A percentile compares a stretch with the other conserved stretches of the same genome.
Evolutionary conservation across 2,113 vertebrate species (phyloP).

Genomic region (Aphyosemion australe): DNA sequence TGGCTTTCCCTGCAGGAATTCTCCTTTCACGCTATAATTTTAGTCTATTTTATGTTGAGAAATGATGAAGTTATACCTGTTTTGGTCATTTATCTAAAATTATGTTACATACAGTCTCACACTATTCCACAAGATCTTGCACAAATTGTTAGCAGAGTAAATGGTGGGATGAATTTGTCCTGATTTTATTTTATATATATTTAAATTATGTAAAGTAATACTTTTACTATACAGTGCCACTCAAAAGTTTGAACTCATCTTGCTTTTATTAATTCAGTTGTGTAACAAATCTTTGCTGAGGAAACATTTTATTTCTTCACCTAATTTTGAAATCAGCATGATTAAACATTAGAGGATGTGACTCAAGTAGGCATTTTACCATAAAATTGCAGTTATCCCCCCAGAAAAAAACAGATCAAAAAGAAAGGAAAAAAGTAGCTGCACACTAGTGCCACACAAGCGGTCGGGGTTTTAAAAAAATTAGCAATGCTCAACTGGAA

Average conservation of each 20-base stretch:
- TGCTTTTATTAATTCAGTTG: too few relatives aligned
- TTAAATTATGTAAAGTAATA: neutral
- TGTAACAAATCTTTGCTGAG: too few relatives aligned
- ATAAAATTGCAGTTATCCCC: slow-evolving; percentile 66
- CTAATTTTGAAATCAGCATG: slow-evolving; percentile 51
- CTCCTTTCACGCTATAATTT: too few relatives aligned
- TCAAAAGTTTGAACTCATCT: neutral
- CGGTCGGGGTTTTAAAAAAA: slow-evolving; percentile 78
- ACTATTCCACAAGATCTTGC: too few relatives aligned
- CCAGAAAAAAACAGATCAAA: slow-evolving; percentile 60
- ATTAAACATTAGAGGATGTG: slow-evolving; percentile 72
- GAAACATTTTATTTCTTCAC: slow-evolving; percentile 19
- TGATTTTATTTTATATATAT: too few relatives aligned
- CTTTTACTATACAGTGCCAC: neutral
- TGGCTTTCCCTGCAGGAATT: too few relatives aligned
- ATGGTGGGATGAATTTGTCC: too few relatives aligned
- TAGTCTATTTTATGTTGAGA: too few relatives aligned
- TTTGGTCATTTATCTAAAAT: too few relatives aligned
- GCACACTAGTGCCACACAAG: slow-evolving; percentile 67
- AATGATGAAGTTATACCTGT: too few relatives aligned
- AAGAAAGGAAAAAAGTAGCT: slow-evolving; percentile 58
- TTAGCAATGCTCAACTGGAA: slow-evolving; percentile 84
- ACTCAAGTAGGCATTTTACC: slow-evolving; percentile 70
- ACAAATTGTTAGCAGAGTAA: too few relatives aligned
- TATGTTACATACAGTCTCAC: too few relatives aligned